Evolutionary conservation across 1,140 invertebrate species (phyloP), one percentile per base, ranked within the genome.

Genomic region (Amphibalanus amphitrite): DNA sequence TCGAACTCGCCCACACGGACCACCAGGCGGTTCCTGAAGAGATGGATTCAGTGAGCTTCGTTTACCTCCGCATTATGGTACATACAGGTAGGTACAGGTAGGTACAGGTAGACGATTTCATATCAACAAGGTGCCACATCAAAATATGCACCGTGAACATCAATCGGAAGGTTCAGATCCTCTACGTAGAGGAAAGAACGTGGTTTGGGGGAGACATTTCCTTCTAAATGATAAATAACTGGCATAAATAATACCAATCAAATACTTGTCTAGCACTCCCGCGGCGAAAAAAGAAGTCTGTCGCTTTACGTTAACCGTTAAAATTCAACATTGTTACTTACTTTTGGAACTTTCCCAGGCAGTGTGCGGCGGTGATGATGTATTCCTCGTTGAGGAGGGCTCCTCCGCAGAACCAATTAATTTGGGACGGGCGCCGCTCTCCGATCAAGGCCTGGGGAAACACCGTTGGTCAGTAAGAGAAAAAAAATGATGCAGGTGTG

Each of bases 281-380:
- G 13, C 13, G 25, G 47, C 25, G 47, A n/a, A n/a, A n/a, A n/a
- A n/a, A n/a, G n/a, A n/a, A n/a, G n/a, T n/a, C n/a, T n/a, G n/a
- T n/a, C n/a, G n/a, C n/a, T n/a, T n/a, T n/a, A n/a, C n/a, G n/a
- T n/a, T n/a, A n/a, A n/a, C n/a, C n/a, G n/a, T n/a, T n/a, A n/a
- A n/a, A n/a, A n/a, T n/a, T n/a, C n/a, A n/a, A n/a, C n/a, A n/a
- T n/a, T n/a, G n/a, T 59, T 3, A 59, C 47, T 59, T 28, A 67
- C 65, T 67, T 67, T 28, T 28, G n/a, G 65, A 67, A 67, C 17
- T 67, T 67, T n/a, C 65, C 65, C 65, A 67, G 65, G 28, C 65
- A 67, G 28, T 67, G 65, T 8, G 65, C 65, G 1, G 65, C 65
- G 3, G 65, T 67, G 28, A 67, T 26, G 3, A 67, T 25, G 23